phyloP scores from a whole-genome alignment of 2,113 vertebrate species.

The Engystomops pustulosus region DNA sequence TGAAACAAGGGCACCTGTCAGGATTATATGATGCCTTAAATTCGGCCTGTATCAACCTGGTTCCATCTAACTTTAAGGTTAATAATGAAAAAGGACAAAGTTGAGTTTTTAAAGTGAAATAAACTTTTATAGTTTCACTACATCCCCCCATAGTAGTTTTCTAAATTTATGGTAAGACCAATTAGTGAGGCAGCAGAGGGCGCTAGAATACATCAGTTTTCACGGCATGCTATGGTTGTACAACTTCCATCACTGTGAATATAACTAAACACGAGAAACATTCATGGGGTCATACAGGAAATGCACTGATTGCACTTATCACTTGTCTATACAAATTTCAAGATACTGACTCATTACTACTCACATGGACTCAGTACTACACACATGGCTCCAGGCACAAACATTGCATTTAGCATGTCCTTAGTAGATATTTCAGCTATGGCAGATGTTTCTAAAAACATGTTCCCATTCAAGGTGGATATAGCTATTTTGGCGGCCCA shows the following conservation, averaged over 20 bases:
- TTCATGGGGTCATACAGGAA: constrained; percentile 12
- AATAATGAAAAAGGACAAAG: too few species aligned
- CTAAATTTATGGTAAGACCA: neutral
- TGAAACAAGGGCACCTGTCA: too few species aligned
- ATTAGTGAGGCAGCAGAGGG: constrained; percentile 7
- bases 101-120: too few species aligned
- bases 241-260: too few species aligned
- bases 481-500: neutral
- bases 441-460: neutral
- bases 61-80: too few species aligned
- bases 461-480: neutral
- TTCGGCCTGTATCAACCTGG: too few species aligned
- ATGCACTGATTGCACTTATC: neutral
- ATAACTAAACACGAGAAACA: neutral
- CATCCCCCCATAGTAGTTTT: too few species aligned
- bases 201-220: constrained; percentile 6
- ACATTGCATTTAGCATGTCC: neutral
- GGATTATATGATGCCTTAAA: too few species aligned
- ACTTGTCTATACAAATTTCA: constrained; percentile 40
- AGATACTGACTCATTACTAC: constrained; percentile 35
- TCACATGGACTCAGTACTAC: constrained; percentile 16
- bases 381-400: neutral
- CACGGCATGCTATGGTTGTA: neutral
- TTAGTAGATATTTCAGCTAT: neutral
- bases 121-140: too few species aligned